Evolutionary conservation across 2,113 vertebrate species (phyloP), one percentile per base, ranked within the genome.

Genomic region (Jacana jacana): DNA sequence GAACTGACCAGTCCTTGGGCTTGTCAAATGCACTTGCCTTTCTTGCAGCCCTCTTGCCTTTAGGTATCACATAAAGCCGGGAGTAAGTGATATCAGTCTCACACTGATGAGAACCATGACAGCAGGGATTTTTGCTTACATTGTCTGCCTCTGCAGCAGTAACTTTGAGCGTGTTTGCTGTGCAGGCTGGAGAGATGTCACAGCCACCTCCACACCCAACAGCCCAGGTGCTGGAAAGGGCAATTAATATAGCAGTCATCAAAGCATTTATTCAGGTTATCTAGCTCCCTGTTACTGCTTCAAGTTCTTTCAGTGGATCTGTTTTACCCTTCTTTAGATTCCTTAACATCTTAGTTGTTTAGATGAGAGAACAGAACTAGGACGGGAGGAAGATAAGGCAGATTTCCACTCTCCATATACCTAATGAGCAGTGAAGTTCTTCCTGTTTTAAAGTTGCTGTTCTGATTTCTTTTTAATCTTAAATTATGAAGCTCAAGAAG

Each of bases 131-230:
- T 66, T 70, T 78, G 61, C 55, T 71, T 73, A 11, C 66, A 17
- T 10, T n/a, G 16, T 18, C 52, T 78, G 48, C 40, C 81, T 37
- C n/a, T 31, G 15, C 51, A 75, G 55, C 54, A 15, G 19, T 17
- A 54, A 88, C 60, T 89, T n/a, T 7, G 24, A 52, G 48, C 0
- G 0, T 4, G 1, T 46, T 91, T 40, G 19, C 65, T 37, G 40
- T 0, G 2, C 69, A 23, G 83, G 22, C 40, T 78, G 63, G 31
- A 39, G 68, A 55, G 33, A 5, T 28, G 33, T 55, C 69, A 17
- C 35, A 24, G 49, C 17, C 42, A 63, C 31, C 20, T 31, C 15
- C 27, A n/a, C 33, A 19, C 15, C 22, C 7, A 22, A 5, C 30
- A 55, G 11, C n/a, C 55, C 0, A 4, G n/a, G 4, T 9, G 7